These are phyloP conservation scores for Typhlichthys subterraneus DNA, from an alignment of 2,797 vertebrate species.

Conservation along the genomic window DNA sequence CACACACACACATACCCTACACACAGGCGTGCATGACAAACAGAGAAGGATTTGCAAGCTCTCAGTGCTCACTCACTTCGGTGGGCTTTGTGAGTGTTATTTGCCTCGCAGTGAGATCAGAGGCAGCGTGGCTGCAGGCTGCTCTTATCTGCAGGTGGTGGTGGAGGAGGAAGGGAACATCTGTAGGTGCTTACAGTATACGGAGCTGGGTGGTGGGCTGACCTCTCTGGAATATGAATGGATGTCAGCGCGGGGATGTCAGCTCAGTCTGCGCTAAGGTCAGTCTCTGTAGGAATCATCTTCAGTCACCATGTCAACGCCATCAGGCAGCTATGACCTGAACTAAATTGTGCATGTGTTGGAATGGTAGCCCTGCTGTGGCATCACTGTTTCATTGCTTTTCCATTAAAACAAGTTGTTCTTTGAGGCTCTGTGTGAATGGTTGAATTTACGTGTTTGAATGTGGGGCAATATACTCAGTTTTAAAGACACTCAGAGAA, in stretches of 20 bases:
- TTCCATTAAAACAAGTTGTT: conserved; percentile 4
- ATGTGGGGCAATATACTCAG: neutral
- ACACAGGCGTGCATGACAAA: conserved; percentile 24
- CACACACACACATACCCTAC: conserved; percentile 7
- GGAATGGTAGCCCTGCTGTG: neutral
- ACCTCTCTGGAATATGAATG: conserved; percentile 68
- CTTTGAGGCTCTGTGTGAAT: neutral
- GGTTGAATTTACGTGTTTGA: neutral
- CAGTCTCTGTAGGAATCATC: conserved; percentile 55
- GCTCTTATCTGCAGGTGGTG: conserved; percentile 51
- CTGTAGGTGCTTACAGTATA: conserved; percentile 12
- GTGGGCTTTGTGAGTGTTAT: conserved; percentile 62
- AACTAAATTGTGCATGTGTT: neutral
- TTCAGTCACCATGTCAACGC: conserved; percentile 39
- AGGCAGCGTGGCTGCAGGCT: conserved; percentile 59
- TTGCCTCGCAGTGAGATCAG: conserved; percentile 62
- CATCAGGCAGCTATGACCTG: conserved; percentile 28
- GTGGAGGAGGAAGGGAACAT: conserved; percentile 41
- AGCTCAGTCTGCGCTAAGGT: conserved; percentile 71
- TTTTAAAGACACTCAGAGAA: too few species aligned
- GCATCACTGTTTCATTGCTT: neutral
- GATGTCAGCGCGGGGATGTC: conserved; percentile 60
- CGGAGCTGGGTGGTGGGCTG: conserved; percentile 54
- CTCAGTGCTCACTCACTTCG: conserved; percentile 68
- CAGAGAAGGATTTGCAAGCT: conserved; percentile 57